A percentile compares a stretch with the other conserved stretches of the same genome.
Evolutionary conservation across 2,888 invertebrate species (phyloP).

Genomic region (Amblyteles armatorius): DNA sequence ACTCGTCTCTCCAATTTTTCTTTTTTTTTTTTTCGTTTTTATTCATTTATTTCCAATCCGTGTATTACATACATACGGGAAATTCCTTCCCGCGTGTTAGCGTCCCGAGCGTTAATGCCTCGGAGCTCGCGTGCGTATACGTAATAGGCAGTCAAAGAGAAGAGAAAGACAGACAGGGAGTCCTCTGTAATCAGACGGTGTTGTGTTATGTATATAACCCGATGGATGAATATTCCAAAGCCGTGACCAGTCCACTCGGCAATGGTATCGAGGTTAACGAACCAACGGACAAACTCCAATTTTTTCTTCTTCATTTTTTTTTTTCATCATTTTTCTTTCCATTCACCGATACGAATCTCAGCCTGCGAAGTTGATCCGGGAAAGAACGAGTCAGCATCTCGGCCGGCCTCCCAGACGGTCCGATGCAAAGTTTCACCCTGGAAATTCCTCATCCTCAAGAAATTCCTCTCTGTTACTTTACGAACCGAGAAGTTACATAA

Average conservation of each 20-base stretch:
- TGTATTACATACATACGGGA: slow-evolving; percentile 9
- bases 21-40: not conserved
- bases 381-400: not conserved
- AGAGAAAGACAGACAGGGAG: slow-evolving; percentile 6
- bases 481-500: slow-evolving; percentile 82
- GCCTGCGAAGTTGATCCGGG: not conserved
- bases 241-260: slow-evolving; percentile 64
- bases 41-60: not conserved
- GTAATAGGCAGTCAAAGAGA: slow-evolving; percentile 44
- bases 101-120: slow-evolving; percentile 51
- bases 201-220: slow-evolving; percentile 37
- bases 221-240: slow-evolving; percentile 54
- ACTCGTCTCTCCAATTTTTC: not conserved
- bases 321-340: not conserved
- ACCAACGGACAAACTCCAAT: slow-evolving; percentile 57
- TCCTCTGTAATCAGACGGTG: slow-evolving; percentile 52
- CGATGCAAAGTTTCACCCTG: not conserved
- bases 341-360: not conserved
- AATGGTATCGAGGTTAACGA: slow-evolving; percentile 75
- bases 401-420: not conserved
- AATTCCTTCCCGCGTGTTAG: slow-evolving; percentile 28
- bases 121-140: slow-evolving; percentile 48
- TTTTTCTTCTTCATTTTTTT: not conserved
- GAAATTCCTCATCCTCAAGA: slow-evolving; percentile 65
- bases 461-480: slow-evolving; percentile 80